phyloP scores from a whole-genome alignment of 2,113 vertebrate species.

The Nyctereutes procyonoides region DNA sequence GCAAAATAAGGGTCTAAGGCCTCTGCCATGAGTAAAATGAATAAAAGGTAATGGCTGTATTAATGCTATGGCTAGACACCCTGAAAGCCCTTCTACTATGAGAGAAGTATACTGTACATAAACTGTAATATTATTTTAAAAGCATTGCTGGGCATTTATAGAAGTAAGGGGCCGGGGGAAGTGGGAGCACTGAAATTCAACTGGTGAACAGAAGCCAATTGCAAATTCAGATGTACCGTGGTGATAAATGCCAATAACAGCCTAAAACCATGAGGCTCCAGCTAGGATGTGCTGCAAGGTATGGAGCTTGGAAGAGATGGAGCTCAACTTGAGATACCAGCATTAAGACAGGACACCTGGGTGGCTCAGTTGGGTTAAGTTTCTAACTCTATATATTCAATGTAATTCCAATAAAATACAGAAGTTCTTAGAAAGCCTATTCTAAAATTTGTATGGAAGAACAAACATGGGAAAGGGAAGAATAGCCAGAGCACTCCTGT shows the following conservation, averaged over 20 bases:
- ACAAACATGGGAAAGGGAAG: not conserved
- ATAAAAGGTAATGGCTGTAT: not conserved
- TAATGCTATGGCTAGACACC: not conserved
- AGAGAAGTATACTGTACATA: not conserved
- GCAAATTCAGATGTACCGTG: not conserved
- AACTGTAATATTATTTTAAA: not conserved
- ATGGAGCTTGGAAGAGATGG: not conserved
- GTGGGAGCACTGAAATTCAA: not conserved
- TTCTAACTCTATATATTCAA: not conserved
- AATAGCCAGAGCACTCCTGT: not conserved
- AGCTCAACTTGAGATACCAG: not conserved
- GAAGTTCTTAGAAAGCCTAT: not conserved
- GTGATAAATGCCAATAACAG: not conserved
- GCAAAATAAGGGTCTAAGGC: not conserved
- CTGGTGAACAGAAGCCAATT: not conserved
- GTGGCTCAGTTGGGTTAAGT: not conserved
- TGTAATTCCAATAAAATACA: not conserved
- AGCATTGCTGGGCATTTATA: not conserved
- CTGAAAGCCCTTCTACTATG: not conserved
- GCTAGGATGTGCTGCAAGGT: not conserved
- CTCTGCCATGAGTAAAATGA: not conserved
- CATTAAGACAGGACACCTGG: not conserved
- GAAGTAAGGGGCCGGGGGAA: not conserved
- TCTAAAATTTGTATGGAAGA: slow-evolving; percentile 5
- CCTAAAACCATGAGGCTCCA: not conserved